Evolutionary conservation across 92 coral and sea anemone genomes (phyloP).

Genomic region (Actinernus sp.): DNA sequence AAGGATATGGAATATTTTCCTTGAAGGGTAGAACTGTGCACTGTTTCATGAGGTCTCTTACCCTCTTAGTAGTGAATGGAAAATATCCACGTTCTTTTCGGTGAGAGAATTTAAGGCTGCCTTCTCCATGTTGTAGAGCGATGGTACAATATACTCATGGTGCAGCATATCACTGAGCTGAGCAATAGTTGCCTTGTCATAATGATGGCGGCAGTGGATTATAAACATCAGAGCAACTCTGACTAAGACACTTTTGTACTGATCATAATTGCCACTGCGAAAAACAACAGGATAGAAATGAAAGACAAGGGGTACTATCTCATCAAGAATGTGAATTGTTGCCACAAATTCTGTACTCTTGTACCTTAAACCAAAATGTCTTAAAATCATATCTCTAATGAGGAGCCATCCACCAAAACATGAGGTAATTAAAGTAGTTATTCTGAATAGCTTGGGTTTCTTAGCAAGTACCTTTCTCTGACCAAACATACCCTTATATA

Average conservation of each 20-base stretch:
- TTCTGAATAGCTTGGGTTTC: slow-evolving; percentile 48
- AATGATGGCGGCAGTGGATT: slow-evolving; percentile 23
- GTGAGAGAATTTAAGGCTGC: slow-evolving; percentile 13
- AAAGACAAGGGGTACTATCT: slow-evolving; percentile 53
- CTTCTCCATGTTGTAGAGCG: neutral
- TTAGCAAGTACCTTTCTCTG: slow-evolving; percentile 36
- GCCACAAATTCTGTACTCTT: slow-evolving; percentile 30
- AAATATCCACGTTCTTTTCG: slow-evolving; percentile 45
- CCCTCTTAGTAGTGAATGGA: slow-evolving; percentile 57
- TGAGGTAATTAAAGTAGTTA: slow-evolving; percentile 25
- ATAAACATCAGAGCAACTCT: slow-evolving; percentile 38
- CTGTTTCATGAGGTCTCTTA: no score
- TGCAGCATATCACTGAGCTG: slow-evolving; percentile 39
- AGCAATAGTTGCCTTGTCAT: slow-evolving; percentile 42
- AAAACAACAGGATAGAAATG: slow-evolving; percentile 48
- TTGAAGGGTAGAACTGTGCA: no score
- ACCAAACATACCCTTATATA: slow-evolving; percentile 51
- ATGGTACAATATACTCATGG: slow-evolving; percentile 1
- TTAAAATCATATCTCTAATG: slow-evolving; percentile 6
- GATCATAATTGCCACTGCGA: slow-evolving; percentile 9
- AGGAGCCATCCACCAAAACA: slow-evolving; percentile 47
- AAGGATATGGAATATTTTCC: no score
- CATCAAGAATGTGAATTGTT: slow-evolving; percentile 27
- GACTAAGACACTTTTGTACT: slow-evolving; percentile 3
- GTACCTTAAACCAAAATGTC: slow-evolving; percentile 21